A percentile compares a stretch with the other conserved stretches of the same genome.
Evolutionary conservation across 1,140 invertebrate species (phyloP).

Genomic region (Batillaria attramentaria): DNA sequence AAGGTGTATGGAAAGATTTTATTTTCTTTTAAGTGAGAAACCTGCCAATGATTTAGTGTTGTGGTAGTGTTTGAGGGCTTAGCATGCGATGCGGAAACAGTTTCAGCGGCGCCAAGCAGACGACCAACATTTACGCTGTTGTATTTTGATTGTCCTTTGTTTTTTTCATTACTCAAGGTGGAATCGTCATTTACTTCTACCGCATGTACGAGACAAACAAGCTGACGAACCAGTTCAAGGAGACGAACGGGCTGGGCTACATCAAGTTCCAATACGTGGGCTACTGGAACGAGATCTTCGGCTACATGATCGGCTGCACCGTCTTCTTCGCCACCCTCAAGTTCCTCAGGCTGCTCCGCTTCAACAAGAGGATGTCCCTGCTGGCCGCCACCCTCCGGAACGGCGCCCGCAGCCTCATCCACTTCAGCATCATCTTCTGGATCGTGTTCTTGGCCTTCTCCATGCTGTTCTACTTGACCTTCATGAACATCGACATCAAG

Average conservation of each 20-base stretch:
- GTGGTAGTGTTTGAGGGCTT: too few species aligned
- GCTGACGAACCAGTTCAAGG: slow-evolving; percentile 69
- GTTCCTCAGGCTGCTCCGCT: slow-evolving; percentile 74
- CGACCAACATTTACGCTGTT: too few species aligned
- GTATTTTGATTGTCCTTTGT: too few species aligned
- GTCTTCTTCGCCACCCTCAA: slow-evolving; percentile 75
- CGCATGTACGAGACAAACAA: slow-evolving; percentile 63
- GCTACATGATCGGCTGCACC: slow-evolving; percentile 73
- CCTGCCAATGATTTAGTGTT: too few species aligned
- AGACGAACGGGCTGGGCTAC: slow-evolving; percentile 38
- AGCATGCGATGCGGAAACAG: too few species aligned
- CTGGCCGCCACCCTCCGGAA: slow-evolving; percentile 68
- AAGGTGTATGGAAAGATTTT: too few species aligned
- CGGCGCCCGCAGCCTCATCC: slow-evolving; percentile 62
- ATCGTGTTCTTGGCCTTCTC: slow-evolving; percentile 71
- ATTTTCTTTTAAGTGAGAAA: too few species aligned
- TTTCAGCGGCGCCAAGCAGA: too few species aligned
- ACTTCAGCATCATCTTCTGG: slow-evolving; percentile 71
- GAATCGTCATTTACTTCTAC: slow-evolving; percentile 71
- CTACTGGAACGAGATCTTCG: slow-evolving; percentile 73
- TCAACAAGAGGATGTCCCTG: slow-evolving; percentile 74
- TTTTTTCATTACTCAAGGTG: too few species aligned
- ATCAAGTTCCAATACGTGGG: slow-evolving; percentile 67
- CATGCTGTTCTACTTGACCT: slow-evolving; percentile 75
- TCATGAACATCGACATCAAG: slow-evolving; percentile 68